These are phyloP conservation scores for Carterocephalus palaemon DNA, from an alignment of 2,888 invertebrate genomes.

Conservation along the genomic window DNA sequence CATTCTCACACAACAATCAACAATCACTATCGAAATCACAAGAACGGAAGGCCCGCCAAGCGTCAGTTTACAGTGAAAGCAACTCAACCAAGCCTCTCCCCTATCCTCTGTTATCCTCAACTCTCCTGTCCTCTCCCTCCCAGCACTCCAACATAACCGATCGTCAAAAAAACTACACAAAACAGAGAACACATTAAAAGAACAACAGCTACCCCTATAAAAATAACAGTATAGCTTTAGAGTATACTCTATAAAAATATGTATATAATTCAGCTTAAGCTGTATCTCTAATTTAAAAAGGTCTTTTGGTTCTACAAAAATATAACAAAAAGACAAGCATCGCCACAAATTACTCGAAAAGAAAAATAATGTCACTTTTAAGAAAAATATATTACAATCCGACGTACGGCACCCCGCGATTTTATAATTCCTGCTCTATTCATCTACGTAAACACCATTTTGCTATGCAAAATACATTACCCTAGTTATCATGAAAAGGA, in stretches of 20 bases:
- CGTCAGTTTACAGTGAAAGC: conserved; percentile 30
- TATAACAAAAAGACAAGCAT: conserved; percentile 56
- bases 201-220: conserved; percentile 70
- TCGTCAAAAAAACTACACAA: conserved; percentile 48
- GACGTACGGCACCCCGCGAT: conserved; percentile 51
- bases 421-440: conserved; percentile 51
- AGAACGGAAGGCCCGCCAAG: conserved; percentile 35
- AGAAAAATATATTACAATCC: conserved; percentile 42
- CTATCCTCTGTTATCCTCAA: too few species aligned
- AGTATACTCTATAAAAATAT: conserved; percentile 77
- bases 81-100: conserved; percentile 25
- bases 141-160: conserved; percentile 38
- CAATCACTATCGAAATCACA: conserved; percentile 72
- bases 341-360: conserved; percentile 41
- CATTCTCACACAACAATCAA: conserved; percentile 75
- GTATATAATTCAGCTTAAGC: conserved; percentile 71
- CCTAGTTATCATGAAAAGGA: conserved; percentile 58
- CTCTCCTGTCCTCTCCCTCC: conserved; percentile 19
- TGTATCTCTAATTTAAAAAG: conserved; percentile 70
- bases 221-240: conserved; percentile 75
- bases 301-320: conserved; percentile 61
- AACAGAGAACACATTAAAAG: conserved; percentile 51
- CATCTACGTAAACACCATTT: conserved; percentile 68
- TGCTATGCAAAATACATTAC: conserved; percentile 77
- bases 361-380: conserved; percentile 36